Evolutionary conservation across 2,797 vertebrate species (phyloP).

Genomic region (Spinus olivaceus): DNA sequence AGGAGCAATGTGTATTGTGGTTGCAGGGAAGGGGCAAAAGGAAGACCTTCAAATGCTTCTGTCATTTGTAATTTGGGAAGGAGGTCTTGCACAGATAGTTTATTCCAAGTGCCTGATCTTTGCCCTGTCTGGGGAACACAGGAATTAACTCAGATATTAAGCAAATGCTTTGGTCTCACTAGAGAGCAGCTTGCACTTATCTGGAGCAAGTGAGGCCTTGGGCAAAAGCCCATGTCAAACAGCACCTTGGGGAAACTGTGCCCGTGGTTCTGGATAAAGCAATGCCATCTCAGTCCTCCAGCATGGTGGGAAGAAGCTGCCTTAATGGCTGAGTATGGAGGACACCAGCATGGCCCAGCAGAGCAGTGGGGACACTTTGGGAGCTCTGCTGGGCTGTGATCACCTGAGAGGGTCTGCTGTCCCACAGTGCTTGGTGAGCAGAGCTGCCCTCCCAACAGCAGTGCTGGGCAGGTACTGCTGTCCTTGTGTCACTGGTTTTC

Average conservation of each 20-base stretch:
- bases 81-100: background rate
- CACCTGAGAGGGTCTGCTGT: background rate
- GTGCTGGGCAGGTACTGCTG: background rate
- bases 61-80: background rate
- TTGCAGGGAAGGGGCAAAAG: background rate
- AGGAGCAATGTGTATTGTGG: background rate
- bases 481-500: rapidly evolving
- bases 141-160: background rate
- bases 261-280: background rate
- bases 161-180: background rate
- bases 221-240: background rate
- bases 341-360: rapidly evolving
- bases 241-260: background rate
- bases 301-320: background rate
- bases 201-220: background rate
- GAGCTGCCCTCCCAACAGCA: background rate
- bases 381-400: background rate
- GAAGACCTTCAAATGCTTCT: background rate
- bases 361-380: background rate
- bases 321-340: background rate
- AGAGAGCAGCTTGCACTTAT: background rate
- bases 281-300: background rate
- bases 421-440: background rate
- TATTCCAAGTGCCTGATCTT: background rate
- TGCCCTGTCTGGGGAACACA: background rate